phyloP scores from a whole-genome alignment of 2,113 vertebrate species.

The Myrmophylax atrothorax region DNA sequence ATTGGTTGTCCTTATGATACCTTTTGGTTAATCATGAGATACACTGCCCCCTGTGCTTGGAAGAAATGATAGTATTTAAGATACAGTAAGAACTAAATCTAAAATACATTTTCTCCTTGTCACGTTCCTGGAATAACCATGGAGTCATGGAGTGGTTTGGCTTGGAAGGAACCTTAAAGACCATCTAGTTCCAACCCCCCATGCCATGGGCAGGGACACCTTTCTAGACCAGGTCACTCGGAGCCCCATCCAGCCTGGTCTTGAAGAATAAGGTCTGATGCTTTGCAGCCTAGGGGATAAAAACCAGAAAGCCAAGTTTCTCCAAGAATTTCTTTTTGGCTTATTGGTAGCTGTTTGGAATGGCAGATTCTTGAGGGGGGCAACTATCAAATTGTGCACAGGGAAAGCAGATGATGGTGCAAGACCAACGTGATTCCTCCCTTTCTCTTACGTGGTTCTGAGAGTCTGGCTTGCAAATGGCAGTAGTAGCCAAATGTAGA shows the following conservation, averaged over 20 bases:
- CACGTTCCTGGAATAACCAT: background rate
- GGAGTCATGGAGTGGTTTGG: background rate
- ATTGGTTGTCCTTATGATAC: background rate
- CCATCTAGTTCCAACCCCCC: no score
- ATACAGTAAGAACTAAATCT: background rate
- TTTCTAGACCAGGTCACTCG: background rate
- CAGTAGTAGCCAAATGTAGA: background rate
- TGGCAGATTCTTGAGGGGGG: background rate
- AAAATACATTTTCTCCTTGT: background rate
- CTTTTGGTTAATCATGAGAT: background rate
- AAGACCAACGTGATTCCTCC: background rate
- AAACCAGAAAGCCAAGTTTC: background rate
- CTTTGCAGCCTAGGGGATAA: background rate
- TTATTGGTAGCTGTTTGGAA: background rate
- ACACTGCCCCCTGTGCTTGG: background rate
- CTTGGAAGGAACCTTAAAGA: background rate
- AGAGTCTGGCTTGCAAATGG: background rate
- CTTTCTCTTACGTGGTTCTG: background rate
- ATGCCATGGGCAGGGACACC: background rate
- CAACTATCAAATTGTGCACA: rapidly evolving
- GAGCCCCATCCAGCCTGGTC: background rate
- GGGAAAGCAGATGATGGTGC: background rate
- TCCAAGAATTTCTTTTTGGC: background rate
- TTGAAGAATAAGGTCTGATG: background rate
- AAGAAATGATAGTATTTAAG: background rate